Conservation (phyloP, 2,113 vertebrate species). For the Drymodes brunneopygia region DNA sequence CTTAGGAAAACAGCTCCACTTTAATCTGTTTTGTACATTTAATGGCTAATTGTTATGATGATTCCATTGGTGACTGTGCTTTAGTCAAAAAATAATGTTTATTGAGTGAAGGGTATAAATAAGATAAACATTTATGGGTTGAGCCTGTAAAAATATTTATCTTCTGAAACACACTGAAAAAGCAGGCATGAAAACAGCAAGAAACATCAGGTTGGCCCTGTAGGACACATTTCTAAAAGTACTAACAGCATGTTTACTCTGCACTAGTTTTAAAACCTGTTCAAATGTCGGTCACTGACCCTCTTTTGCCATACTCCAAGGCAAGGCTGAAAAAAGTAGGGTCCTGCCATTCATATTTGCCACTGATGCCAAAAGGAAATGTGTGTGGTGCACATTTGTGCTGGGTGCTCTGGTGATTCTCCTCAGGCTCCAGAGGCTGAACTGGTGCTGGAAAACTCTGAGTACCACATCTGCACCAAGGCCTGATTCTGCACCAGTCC, state of each 20-base stretch:
- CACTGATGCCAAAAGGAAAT: neutral
- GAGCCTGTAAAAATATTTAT: constrained; percentile 1
- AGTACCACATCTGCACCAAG: neutral
- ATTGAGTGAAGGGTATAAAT: neutral
- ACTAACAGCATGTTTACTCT: neutral
- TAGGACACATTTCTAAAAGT: neutral
- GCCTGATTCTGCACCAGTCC: neutral
- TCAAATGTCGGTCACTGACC: neutral
- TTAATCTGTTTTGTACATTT: neutral
- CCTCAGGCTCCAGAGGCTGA: neutral
- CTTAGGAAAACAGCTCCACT: neutral
- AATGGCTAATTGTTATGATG: neutral
- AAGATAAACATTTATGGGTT: neutral
- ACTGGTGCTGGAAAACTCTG: fast-evolving
- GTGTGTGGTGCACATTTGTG: neutral
- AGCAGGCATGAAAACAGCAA: neutral
- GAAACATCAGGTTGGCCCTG: neutral
- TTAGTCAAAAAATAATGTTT: neutral
- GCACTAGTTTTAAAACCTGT: neutral
- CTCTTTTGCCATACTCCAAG: neutral
- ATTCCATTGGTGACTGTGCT: neutral
- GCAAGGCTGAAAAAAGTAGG: neutral
- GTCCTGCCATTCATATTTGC: neutral
- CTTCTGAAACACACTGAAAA: neutral
- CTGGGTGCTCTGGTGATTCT: neutral